These are phyloP conservation scores for Rhopalosiphum maidis DNA, from an alignment of 1,140 invertebrate species.

Conservation along the genomic window DNA sequence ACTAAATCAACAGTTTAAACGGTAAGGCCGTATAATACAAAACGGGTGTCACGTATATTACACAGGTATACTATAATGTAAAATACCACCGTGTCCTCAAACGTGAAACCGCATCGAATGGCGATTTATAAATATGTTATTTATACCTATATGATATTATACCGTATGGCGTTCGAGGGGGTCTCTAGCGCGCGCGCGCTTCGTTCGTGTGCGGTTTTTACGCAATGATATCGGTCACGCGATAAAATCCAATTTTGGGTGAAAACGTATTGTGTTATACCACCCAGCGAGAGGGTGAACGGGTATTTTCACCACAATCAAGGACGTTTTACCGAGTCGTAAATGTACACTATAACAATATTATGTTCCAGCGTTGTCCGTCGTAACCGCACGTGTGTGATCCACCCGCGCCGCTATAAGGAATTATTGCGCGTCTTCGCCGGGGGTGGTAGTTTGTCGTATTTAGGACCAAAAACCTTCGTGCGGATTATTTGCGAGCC, in stretches of 20 bases:
- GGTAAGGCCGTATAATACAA: neutral
- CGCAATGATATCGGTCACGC: neutral
- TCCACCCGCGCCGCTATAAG: neutral
- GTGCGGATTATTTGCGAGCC: neutral
- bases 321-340: neutral
- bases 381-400: neutral
- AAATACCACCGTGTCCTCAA: neutral
- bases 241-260: neutral
- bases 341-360: neutral
- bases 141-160: neutral
- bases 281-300: slow-evolving; percentile 1
- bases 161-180: neutral
- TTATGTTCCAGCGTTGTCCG: neutral
- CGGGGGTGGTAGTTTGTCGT: neutral
- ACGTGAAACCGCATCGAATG: neutral
- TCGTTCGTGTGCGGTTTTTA: slow-evolving; percentile 27
- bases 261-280: neutral
- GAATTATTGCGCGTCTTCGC: neutral
- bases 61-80: neutral
- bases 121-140: neutral
- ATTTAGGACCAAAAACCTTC: neutral
- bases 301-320: neutral
- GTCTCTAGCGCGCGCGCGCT: neutral
- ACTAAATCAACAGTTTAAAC: neutral
- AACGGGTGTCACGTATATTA: neutral